Evolutionary conservation across 1,140 invertebrate genomes (phyloP), one percentile per base, ranked within the genome.

Genomic region (Phenacoccus solenopsis): DNA sequence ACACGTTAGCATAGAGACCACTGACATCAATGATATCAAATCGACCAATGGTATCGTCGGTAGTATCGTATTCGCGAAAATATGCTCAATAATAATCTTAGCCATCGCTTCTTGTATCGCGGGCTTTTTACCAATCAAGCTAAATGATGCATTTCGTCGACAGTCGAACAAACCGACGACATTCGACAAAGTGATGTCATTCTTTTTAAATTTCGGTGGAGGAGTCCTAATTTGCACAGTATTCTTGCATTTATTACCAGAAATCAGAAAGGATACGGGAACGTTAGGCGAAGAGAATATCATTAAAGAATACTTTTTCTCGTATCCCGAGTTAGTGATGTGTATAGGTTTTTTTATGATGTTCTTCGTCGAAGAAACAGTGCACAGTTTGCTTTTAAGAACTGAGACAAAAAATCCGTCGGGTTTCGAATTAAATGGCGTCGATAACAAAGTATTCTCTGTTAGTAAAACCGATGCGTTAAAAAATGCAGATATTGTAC

Each of bases 151-250:
- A 16, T 64, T 64, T 27, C 25, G 21, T 9, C 4, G 3, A 25
- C 22, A 64, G 12, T 3, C 2, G 7, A 22, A 64, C 59, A 64
- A 64, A 64, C 21, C 59, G 16, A 16, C 21, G 25, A 64, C 5
- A 69, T 49, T 68, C 30, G 67, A 73, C 30, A 30, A 30, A 21
- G 67, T 70, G 3, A 64, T 75, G 20, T 72, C 73, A 4, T 30
- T 73, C 22, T 24, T 94, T 7, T 80, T 94, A 27, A 90, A 90
- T 73, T 91, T 96, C 74, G 93, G 93, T 1, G 94, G 92, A 1
- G 94, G 95, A 0, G 92, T 96, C 1, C 83, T 98, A 13, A 82
- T 98, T 70, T 88, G 88, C 57, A 96, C 94, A 0, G 93, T 90
- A 0, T 93, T 96, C 74, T 80, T 94, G 64, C 94, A 98, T 78